Evolutionary conservation across 2,888 invertebrate species (phyloP).

Genomic region (Orthosia cruda): DNA sequence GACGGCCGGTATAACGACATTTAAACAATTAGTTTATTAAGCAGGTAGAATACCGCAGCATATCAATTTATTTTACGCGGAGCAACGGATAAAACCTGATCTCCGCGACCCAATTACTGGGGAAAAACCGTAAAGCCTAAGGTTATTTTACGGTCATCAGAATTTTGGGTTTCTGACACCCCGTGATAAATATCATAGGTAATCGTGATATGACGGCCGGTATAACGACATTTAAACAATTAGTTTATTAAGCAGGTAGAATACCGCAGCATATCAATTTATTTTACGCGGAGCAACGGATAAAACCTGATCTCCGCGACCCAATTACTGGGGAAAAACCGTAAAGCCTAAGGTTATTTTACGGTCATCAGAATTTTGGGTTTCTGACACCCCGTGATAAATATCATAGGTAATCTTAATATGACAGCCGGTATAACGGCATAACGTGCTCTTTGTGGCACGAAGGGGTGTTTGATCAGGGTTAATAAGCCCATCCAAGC

Average conservation of each 20-base stretch:
- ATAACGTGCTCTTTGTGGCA: conserved; percentile 18
- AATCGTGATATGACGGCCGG: conserved; percentile 21
- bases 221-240: too few species aligned
- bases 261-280: background rate
- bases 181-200: conserved; percentile 22
- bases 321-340: conserved; percentile 31
- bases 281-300: conserved; percentile 25
- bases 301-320: conserved; percentile 19
- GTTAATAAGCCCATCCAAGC: conserved; percentile 9
- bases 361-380: conserved; percentile 24
- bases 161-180: conserved; percentile 21
- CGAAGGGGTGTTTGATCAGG: conserved; percentile 18
- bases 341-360: background rate
- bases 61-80: conserved; percentile 21
- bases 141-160: conserved; percentile 18
- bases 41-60: background rate
- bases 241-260: too few species aligned
- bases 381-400: conserved; percentile 19
- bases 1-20: too few species aligned
- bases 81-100: background rate
- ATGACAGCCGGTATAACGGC: conserved; percentile 42
- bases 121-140: conserved; percentile 18
- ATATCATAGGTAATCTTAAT: conserved; percentile 20
- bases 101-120: conserved; percentile 32
- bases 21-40: too few species aligned